A percentile compares a stretch with the other conserved stretches of the same genome.
Evolutionary conservation across 1,140 invertebrate genomes (phyloP).

Genomic region (Philopotamus ludificatus): DNA sequence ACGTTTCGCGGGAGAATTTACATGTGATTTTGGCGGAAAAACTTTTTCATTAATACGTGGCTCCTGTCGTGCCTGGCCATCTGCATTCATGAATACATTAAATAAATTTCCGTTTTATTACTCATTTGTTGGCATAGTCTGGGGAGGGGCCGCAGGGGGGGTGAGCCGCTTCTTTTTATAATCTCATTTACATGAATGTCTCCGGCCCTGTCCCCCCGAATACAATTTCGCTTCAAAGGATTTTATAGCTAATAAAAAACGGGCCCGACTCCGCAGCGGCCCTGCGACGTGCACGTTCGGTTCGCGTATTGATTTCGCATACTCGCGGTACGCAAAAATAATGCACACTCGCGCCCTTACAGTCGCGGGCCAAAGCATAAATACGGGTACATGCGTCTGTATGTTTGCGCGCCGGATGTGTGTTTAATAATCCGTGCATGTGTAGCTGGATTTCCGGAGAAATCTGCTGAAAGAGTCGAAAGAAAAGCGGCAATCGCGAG

Average conservation of each 20-base stretch:
- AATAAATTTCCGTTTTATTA: constrained; percentile 42
- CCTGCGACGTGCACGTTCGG: constrained; percentile 22
- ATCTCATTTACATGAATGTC: constrained; percentile 43
- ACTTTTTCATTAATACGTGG: constrained; percentile 36
- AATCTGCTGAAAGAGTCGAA: too few relatives aligned
- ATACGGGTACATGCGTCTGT: too few relatives aligned
- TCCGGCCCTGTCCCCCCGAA: constrained; percentile 34
- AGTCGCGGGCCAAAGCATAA: too few relatives aligned
- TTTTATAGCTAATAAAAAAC: constrained; percentile 43
- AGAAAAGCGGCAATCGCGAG: too few relatives aligned
- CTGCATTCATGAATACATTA: constrained; percentile 41
- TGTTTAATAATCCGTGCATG: too few relatives aligned
- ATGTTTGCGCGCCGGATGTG: too few relatives aligned
- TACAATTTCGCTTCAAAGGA: constrained; percentile 43
- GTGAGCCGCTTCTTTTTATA: constrained; percentile 38
- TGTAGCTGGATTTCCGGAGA: too few relatives aligned
- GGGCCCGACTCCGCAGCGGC: constrained; percentile 27
- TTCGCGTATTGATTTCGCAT: constrained; percentile 41
- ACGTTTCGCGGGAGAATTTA: too few relatives aligned
- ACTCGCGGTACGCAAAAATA: constrained; percentile 31
- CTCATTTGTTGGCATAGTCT: constrained; percentile 39
- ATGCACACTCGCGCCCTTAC: too few relatives aligned
- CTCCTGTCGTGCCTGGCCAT: constrained; percentile 26
- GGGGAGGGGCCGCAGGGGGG: constrained; percentile 22
- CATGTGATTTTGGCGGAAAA: too few relatives aligned